Evolutionary conservation across 2,797 vertebrate species (phyloP), one percentile per base, ranked within the genome.

Genomic region (Crocodylus rhombifer): DNA sequence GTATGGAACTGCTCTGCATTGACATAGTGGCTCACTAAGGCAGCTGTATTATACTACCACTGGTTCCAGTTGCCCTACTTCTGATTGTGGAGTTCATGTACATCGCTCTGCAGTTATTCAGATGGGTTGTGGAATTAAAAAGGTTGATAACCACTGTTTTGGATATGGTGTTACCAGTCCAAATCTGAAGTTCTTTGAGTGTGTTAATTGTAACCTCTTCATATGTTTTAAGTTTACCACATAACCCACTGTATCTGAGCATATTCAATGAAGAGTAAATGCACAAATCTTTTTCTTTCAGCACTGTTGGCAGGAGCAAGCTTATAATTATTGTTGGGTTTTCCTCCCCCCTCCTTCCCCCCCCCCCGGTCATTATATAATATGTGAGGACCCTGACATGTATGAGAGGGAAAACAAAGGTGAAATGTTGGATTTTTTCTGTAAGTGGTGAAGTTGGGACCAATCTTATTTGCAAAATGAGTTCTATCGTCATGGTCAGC

Each of bases 181-280:
- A 21, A 74, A 94, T 93, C 86, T 80, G 42, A 81, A 83, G 67
- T 89, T 94, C 56, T 91, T 65, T 57, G 77, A 64, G 71, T 56
- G 15, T 56, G 88, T 84, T 94, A 77, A n/a, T 65, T 95, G 86
- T 84, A 87, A 90, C 90, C 90, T 73, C 63, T 92, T 87, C 82
- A 36, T 80, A 11, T 0, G 4, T 62, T 77, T 51, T 92, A 87
- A 90, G 74, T 77, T 95, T 58, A 80, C 91, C 64, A 51, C 67
- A 77, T 94, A 93, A 84, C 51, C 3, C 1, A 0, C 14, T 14
- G 58, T 87, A 80, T 82, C 67, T 82, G 77, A 92, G 74, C 89
- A 82, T 10, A 71, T 55, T 12, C 76, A 74, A 79, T 91, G 93
- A 94, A 82, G 78, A 89, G 28, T 57, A 88, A 92, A 80, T 57